phyloP scores from a whole-genome alignment of 1,140 invertebrate species.

The Ctenoplectra terminalis region DNA sequence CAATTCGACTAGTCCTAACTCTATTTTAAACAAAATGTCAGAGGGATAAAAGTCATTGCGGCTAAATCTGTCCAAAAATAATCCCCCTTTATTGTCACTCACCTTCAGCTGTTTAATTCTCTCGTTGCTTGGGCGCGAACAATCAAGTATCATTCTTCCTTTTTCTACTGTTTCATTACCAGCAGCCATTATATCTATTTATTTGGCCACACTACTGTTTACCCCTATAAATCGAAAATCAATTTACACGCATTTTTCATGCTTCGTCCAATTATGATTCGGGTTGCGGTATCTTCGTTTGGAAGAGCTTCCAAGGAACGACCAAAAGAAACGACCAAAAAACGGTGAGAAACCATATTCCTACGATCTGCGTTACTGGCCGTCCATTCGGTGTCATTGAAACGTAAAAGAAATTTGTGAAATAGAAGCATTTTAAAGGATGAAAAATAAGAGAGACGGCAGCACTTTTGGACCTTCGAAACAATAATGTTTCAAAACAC shows the following conservation, averaged over 20 bases:
- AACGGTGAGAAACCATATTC: background rate
- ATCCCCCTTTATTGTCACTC: slow-evolving; percentile 54
- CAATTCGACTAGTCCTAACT: slow-evolving; percentile 1
- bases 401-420: background rate
- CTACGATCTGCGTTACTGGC: slow-evolving; percentile 34
- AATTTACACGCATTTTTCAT: slow-evolving; percentile 39
- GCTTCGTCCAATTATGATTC: slow-evolving; percentile 13
- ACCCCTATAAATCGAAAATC: slow-evolving; percentile 29
- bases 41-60: background rate
- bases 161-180: slow-evolving; percentile 26
- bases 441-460: background rate
- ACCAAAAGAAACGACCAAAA: background rate
- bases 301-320: slow-evolving; percentile 4
- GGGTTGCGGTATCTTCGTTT: background rate
- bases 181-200: background rate
- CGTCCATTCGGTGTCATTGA: background rate
- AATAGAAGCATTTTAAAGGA: background rate
- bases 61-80: slow-evolving; percentile 30
- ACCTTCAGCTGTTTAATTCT: slow-evolving; percentile 28
- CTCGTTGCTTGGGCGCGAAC: background rate
- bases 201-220: slow-evolving; percentile 3
- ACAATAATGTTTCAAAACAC: background rate
- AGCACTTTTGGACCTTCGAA: background rate
- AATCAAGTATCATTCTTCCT: background rate
- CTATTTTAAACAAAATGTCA: background rate